Base-by-base conservation (phyloP, 1,140 invertebrate species). In the Drosophila bocki region DNA sequence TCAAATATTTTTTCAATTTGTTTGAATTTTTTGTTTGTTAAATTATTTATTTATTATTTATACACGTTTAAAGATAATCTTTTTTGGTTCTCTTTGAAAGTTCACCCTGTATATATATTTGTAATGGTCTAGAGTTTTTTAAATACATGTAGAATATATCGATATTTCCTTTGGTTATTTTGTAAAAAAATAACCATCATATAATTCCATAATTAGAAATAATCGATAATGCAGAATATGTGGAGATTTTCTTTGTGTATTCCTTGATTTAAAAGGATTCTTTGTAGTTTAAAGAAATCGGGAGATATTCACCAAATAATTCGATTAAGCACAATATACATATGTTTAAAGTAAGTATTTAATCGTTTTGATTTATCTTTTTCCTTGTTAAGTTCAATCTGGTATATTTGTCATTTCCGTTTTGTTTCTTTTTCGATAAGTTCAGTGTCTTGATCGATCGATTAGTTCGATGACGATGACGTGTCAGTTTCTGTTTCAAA, bases 391-490 rank as follows among this genome's bases (percentile, higher is more conserved):
- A 48, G 26, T n/a, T 29, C 13, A 53, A 19, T 53, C 26, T 51
- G n/a, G 47, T 50, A 15, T 32, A 13, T 19, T 26, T 22, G 3
- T 11, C 8, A n/a, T n/a, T 11, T 33, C 1, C 8, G 2, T 4
- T 19, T 19, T 22, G 22, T 22, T 22, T 22, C 22, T 22, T 22
- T 22, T 29, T 50, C 8, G 33, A 1, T 9, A 9, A 22, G 1
- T 19, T 37, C 0, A 3, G 17, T 54, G 1, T 7, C 6, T 19
- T 13, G 9, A 37, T 9, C 3, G 51, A 54, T 54, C 51, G 17
- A 19, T 53, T 35, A 35, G 12, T 22, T 53, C 33, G 32, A 35
- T 13, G 51, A 53, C 50, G 51, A 54, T 9, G 51, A 37, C 7
- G 33, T 22, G 12, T 54, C 51, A 9, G 33, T 6, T n/a, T 56